A percentile compares a stretch with the other conserved stretches of the same genome.
Evolutionary conservation across 2,113 vertebrate genomes (phyloP).

Genomic region (Neomonachus schauinslandi): DNA sequence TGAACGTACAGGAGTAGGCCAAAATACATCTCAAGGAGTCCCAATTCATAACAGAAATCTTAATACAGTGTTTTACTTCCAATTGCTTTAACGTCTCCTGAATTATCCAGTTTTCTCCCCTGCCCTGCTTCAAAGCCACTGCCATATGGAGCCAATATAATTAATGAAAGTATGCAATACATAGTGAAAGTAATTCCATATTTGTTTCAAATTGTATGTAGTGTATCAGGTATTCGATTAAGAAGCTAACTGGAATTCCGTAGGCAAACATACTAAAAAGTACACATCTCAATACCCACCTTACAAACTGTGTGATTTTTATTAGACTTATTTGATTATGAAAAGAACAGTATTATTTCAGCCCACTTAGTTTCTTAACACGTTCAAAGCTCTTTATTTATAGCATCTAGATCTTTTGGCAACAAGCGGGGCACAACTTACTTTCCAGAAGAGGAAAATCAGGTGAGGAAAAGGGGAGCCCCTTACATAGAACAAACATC

Average conservation of each 20-base stretch:
- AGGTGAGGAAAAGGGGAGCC: not conserved
- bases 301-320: constrained; percentile 35
- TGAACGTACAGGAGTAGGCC: not conserved
- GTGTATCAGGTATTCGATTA: not conserved
- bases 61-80: not conserved
- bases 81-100: not conserved
- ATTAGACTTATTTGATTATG: constrained; percentile 37
- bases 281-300: not conserved
- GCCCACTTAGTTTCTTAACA: constrained; percentile 42
- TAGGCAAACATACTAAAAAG: constrained; percentile 26
- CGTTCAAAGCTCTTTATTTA: constrained; percentile 42
- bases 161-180: not conserved
- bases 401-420: constrained; percentile 18
- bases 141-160: constrained; percentile 48
- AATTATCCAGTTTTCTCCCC: constrained; percentile 20
- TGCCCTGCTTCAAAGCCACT: constrained; percentile 23
- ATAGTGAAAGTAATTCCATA: constrained; percentile 38
- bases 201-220: constrained; percentile 63
- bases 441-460: not conserved
- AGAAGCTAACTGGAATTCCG: constrained; percentile 32
- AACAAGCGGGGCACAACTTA: constrained; percentile 38
- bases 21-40: not conserved
- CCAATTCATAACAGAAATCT: not conserved
- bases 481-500: constrained; percentile 28
- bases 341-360: constrained; percentile 43